These are phyloP conservation scores for Brachypodius melanocephalos DNA, from an alignment of 2,113 vertebrate genomes.

Conservation along the genomic window DNA sequence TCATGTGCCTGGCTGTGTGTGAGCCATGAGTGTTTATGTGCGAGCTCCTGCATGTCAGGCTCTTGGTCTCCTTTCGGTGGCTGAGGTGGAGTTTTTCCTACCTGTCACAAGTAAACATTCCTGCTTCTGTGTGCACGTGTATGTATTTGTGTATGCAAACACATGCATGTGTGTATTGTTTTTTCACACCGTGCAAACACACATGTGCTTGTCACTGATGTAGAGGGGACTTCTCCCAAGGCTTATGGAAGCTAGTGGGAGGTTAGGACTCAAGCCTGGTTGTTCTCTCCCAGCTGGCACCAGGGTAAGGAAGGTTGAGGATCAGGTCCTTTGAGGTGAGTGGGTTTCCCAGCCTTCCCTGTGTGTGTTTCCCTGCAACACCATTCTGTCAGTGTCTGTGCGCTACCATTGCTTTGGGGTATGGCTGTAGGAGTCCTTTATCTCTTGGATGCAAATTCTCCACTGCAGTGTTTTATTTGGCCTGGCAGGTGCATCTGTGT, in stretches of 20 bases:
- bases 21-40: accelerated
- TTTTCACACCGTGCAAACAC: background rate
- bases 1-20: background rate
- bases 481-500: background rate
- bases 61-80: background rate
- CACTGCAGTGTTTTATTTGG: background rate
- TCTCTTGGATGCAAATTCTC: background rate
- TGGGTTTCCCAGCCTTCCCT: background rate
- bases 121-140: accelerated
- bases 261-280: background rate
- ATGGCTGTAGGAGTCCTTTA: background rate
- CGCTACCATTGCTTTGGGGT: background rate
- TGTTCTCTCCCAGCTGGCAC: background rate
- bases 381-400: background rate
- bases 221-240: background rate
- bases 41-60: accelerated
- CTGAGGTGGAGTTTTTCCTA: background rate
- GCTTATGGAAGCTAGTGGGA: background rate
- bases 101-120: background rate
- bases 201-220: accelerated
- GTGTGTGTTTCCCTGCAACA: background rate
- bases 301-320: background rate
- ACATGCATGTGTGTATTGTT: accelerated
- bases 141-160: background rate
- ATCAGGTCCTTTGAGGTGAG: background rate